Conservation (phyloP, 2,888 invertebrate genomes). For the Synanthedon vespiformis region DNA sequence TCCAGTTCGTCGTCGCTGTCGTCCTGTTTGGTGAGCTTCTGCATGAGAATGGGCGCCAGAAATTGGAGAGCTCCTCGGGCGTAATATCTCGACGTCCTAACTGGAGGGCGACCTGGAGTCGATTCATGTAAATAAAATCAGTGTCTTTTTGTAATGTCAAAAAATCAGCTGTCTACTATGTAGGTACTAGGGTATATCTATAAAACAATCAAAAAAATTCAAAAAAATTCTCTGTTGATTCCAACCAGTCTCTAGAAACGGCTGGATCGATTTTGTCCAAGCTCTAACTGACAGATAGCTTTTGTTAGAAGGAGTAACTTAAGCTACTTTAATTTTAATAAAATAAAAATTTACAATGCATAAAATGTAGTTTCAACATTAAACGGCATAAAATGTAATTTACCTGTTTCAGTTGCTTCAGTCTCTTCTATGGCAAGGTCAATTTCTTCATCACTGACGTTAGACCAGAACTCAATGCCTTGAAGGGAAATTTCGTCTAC, state of each 20-base stretch:
- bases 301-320: no score
- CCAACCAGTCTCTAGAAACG: no score
- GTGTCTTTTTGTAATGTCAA: neutral
- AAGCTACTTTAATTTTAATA: no score
- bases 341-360: no score
- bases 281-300: no score
- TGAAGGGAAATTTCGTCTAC: constrained; percentile 96
- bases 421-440: constrained; percentile 94
- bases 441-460: constrained; percentile 99
- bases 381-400: neutral
- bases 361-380: no score
- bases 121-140: neutral
- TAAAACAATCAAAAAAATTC: neutral
- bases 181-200: neutral
- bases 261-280: no score
- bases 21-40: constrained; percentile 95
- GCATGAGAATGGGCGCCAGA: constrained; percentile 93
- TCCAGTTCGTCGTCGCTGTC: constrained; percentile 98
- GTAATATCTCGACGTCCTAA: constrained; percentile 93
- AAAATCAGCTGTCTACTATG: neutral
- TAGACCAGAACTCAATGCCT: constrained; percentile 99
- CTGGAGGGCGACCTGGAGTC: constrained; percentile 85
- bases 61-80: constrained; percentile 98
- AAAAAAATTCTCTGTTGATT: no score
- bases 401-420: constrained; percentile 89